Conservation (phyloP, 2,888 invertebrate genomes). For the Drosophila limbata region DNA sequence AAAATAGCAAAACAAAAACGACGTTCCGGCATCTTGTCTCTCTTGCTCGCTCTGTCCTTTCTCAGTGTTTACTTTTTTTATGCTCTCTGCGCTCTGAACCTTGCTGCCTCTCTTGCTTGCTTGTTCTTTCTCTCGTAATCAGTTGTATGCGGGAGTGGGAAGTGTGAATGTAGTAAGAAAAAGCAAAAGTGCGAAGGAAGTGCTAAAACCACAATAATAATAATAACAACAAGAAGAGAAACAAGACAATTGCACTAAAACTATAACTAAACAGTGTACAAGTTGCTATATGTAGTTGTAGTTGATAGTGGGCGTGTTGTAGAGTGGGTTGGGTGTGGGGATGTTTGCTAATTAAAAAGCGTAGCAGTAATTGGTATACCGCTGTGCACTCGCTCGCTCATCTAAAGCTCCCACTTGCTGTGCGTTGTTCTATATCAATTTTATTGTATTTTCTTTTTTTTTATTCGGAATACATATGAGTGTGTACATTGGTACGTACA, state of each 20-base stretch:
- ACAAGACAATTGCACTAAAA: slow-evolving; percentile 51
- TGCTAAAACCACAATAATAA: slow-evolving; percentile 54
- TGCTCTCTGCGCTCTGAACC: slow-evolving; percentile 26
- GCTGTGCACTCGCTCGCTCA: slow-evolving; percentile 58
- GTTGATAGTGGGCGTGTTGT: slow-evolving; percentile 7
- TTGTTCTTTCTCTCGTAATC: slow-evolving; percentile 3
- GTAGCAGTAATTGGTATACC: slow-evolving; percentile 76
- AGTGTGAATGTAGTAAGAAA: slow-evolving; percentile 48
- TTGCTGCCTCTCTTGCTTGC: slow-evolving; percentile 7
- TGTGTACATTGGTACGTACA: slow-evolving; percentile 4
- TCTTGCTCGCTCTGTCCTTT: slow-evolving; percentile 2
- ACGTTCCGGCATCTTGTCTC: slow-evolving; percentile 50
- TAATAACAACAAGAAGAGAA: slow-evolving; percentile 43
- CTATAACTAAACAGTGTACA: slow-evolving; percentile 34
- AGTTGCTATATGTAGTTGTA: slow-evolving; percentile 1
- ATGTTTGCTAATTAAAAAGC: slow-evolving; percentile 74
- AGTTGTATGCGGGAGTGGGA: slow-evolving; percentile 25
- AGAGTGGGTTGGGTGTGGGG: slow-evolving; percentile 1
- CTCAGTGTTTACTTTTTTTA: slow-evolving; percentile 32
- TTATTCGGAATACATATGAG: neutral
- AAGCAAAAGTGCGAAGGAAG: slow-evolving; percentile 66
- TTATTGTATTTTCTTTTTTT: slow-evolving; percentile 33
- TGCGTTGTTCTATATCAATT: slow-evolving; percentile 39
- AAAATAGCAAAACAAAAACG: slow-evolving; percentile 63
- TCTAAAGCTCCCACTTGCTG: slow-evolving; percentile 63